A percentile compares a stretch with the other conserved stretches of the same genome.
These are phyloP conservation scores for Lasioglossum morio DNA, from an alignment of 2,888 invertebrate genomes.

Conservation along the genomic window DNA sequence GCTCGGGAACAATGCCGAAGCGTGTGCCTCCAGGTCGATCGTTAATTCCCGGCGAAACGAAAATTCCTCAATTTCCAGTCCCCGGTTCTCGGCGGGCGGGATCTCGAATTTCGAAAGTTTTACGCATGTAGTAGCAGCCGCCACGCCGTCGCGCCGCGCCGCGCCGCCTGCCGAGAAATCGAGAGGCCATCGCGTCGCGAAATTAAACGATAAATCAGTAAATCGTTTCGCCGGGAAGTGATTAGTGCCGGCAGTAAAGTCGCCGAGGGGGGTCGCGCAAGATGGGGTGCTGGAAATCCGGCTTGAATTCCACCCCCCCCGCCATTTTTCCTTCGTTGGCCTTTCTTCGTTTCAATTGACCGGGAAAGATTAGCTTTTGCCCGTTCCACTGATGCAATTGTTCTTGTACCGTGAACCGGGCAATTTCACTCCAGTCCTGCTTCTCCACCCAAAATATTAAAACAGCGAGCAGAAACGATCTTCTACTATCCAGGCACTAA, in stretches of 20 bases:
- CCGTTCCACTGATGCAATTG: background rate
- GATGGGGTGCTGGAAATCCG: constrained; percentile 40
- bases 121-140: constrained; percentile 28
- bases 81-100: constrained; percentile 6
- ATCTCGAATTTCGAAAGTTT: constrained; percentile 59
- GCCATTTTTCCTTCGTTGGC: background rate
- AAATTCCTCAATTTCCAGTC: constrained; percentile 31
- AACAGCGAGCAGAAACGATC: background rate
- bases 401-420: background rate
- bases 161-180: constrained; percentile 45
- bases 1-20: constrained; percentile 36
- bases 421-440: no score
- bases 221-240: constrained; percentile 71
- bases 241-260: constrained; percentile 72
- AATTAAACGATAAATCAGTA: constrained; percentile 74
- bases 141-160: no score
- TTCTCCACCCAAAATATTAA: no score
- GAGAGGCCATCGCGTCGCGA: constrained; percentile 65
- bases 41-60: constrained; percentile 45
- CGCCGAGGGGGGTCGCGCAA: constrained; percentile 21
- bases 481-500: background rate
- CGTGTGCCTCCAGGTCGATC: constrained; percentile 21
- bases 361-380: background rate
- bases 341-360: background rate
- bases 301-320: constrained; percentile 45